These are phyloP conservation scores for Linyphia triangularis DNA, from an alignment of 2,888 invertebrate genomes.

Conservation along the genomic window DNA sequence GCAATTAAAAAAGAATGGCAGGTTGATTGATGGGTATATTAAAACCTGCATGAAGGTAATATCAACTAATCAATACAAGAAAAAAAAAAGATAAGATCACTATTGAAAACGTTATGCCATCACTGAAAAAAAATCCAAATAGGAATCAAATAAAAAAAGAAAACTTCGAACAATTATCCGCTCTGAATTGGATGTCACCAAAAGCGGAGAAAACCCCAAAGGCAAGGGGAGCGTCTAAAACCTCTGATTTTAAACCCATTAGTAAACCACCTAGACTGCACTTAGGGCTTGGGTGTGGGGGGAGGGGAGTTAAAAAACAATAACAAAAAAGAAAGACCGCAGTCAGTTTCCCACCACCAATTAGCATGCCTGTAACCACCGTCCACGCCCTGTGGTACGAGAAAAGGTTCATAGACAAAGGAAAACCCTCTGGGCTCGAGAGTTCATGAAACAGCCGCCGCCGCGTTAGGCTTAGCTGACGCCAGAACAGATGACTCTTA, in stretches of 20 bases:
- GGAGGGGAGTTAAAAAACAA: constrained; percentile 22
- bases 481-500: constrained; percentile 28
- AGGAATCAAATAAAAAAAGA: constrained; percentile 20
- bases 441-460: constrained; percentile 52
- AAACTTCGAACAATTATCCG: constrained; percentile 51
- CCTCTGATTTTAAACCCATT: constrained; percentile 72
- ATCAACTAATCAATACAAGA: too few relatives aligned
- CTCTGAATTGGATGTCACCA: constrained; percentile 66
- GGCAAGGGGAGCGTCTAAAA: constrained; percentile 36
- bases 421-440: constrained; percentile 28
- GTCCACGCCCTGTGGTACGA: constrained; percentile 34
- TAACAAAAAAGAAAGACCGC: constrained; percentile 39
- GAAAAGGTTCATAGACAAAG: constrained; percentile 34
- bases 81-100: background rate
- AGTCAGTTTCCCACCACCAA: constrained; percentile 66
- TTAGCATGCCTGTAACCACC: constrained; percentile 69
- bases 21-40: too few relatives aligned
- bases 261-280: constrained; percentile 66
- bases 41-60: too few relatives aligned
- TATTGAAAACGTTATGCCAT: constrained; percentile 2
- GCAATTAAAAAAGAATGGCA: too few relatives aligned
- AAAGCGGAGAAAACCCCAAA: constrained; percentile 28
- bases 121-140: background rate
- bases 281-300: constrained; percentile 1
- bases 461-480: constrained; percentile 61